Percentiles rank a stretch among this genome's conserved stretches.
Conservation (phyloP, 1,140 invertebrate species). For the Spodoptera frugiperda region DNA sequence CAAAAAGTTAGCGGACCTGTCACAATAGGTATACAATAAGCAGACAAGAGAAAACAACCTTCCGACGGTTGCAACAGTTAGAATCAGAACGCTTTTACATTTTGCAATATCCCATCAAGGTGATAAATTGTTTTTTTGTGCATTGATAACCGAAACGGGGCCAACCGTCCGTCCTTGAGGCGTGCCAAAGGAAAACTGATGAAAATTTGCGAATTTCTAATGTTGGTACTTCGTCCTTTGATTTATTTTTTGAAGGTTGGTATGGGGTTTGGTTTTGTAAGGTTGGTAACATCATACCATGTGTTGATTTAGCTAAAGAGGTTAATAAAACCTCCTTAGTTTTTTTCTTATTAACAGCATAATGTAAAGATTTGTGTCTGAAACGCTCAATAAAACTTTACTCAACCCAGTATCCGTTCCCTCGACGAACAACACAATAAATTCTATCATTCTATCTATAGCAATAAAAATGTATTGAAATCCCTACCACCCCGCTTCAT, state of each 20-base stretch:
- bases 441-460: too few species aligned
- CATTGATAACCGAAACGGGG: constrained; percentile 56
- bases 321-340: too few species aligned
- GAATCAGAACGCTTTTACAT: constrained; percentile 49
- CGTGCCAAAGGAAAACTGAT: constrained; percentile 19
- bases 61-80: constrained; percentile 26
- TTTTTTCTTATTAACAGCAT: too few species aligned
- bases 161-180: constrained; percentile 37
- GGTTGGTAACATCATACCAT: too few species aligned
- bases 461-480: not conserved
- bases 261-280: too few species aligned
- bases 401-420: too few species aligned
- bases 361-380: too few species aligned
- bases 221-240: constrained; percentile 8
- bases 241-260: not conserved
- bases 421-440: too few species aligned
- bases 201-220: constrained; percentile 6
- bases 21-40: constrained; percentile 13
- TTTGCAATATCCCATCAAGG: constrained; percentile 55
- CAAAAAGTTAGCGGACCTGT: not conserved
- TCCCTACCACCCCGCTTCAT: not conserved
- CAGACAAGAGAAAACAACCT: constrained; percentile 37
- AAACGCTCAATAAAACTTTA: too few species aligned
- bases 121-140: constrained; percentile 50
- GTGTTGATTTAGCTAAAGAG: too few species aligned